These are phyloP conservation scores for Drosophila engyochracea DNA, from an alignment of 2,888 invertebrate genomes.

Conservation along the genomic window DNA sequence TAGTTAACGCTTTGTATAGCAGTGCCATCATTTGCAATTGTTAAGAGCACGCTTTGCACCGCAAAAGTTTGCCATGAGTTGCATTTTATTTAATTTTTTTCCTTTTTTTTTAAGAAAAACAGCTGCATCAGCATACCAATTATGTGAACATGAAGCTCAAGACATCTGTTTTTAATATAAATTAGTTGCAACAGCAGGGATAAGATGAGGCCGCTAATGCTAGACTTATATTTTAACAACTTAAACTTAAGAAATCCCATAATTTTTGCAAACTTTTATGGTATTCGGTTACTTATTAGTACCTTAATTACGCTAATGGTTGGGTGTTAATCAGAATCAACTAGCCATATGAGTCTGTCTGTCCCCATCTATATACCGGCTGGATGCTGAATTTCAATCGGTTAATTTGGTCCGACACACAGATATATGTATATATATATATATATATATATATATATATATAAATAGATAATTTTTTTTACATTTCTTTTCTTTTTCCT, in stretches of 20 bases:
- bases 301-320: not conserved
- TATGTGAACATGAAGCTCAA: conserved; percentile 29
- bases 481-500: not conserved
- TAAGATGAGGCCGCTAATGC: not conserved
- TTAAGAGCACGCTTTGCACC: not conserved
- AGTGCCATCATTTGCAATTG: conserved; percentile 2
- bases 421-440: not conserved
- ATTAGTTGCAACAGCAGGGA: conserved; percentile 5
- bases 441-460: not conserved
- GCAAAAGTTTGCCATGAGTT: conserved; percentile 27
- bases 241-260: accelerated
- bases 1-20: not conserved
- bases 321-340: not conserved
- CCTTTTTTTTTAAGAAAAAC: not conserved
- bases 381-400: not conserved
- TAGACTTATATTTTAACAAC: not conserved
- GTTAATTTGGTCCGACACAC: not conserved
- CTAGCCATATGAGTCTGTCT: not conserved
- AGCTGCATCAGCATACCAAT: conserved; percentile 34
- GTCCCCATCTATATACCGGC: not conserved
- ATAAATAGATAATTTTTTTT: not conserved
- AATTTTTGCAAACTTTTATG: not conserved
- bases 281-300: not conserved
- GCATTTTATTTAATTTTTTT: conserved; percentile 12
- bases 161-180: conserved; percentile 45